Conservation (phyloP, 2,113 vertebrate genomes). For the Chloropsis cyanopogon region DNA sequence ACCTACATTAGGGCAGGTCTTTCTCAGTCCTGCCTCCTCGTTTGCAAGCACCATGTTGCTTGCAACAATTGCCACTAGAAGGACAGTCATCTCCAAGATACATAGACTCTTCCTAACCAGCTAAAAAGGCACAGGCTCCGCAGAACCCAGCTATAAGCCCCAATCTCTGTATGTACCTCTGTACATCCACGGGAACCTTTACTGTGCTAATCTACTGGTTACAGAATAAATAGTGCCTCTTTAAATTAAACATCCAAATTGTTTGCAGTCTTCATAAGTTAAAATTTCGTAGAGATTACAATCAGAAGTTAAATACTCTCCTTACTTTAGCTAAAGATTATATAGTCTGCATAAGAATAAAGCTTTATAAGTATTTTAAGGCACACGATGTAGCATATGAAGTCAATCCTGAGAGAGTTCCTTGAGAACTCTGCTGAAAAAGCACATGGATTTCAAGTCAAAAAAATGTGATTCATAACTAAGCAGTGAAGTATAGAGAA, state of each 20-base stretch:
- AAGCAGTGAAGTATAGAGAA: not conserved
- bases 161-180: not conserved
- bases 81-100: not conserved
- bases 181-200: not conserved
- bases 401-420: constrained; percentile 24
- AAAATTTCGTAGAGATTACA: not conserved
- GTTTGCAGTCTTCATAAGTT: not conserved
- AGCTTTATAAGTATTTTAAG: constrained; percentile 33
- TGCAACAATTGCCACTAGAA: not conserved
- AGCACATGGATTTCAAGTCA: not conserved
- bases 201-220: not conserved
- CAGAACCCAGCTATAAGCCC: not conserved
- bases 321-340: constrained; percentile 34
- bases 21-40: not conserved
- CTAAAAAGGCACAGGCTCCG: not conserved
- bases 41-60: not conserved
- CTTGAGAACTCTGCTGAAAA: constrained; percentile 10
- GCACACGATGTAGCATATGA: not conserved
- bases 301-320: not conserved
- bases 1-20: not conserved
- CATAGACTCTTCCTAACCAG: not conserved
- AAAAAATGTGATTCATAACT: not conserved
- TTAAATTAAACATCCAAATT: constrained; percentile 42
- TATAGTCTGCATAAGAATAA: constrained; percentile 22
- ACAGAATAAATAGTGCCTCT: constrained; percentile 13